Percentiles rank a stretch among this genome's conserved stretches.
These are phyloP conservation scores for Butastur rufipennis DNA, from an alignment of 2,113 vertebrate genomes.

Conservation along the genomic window DNA sequence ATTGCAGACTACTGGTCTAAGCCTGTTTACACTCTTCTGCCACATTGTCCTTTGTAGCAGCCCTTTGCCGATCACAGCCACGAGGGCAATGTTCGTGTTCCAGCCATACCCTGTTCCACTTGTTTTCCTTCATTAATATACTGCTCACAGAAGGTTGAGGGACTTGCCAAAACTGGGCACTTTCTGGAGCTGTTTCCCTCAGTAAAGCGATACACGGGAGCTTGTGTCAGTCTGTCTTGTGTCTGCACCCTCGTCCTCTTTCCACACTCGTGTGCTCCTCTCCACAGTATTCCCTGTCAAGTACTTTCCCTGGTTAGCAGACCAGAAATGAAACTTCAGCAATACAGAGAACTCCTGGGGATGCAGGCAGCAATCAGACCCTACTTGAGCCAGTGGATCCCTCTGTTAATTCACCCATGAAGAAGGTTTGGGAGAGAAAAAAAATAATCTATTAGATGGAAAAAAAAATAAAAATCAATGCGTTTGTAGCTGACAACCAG, in stretches of 20 bases:
- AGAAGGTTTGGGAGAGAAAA: not conserved
- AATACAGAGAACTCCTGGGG: not conserved
- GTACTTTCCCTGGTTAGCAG: not conserved
- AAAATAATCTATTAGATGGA: not conserved
- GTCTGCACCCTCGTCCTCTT: not conserved
- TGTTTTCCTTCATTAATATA: not conserved
- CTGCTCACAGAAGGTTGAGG: not conserved
- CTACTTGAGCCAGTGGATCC: not conserved
- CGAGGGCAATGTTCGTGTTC: rapidly evolving
- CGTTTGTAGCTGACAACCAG: not conserved
- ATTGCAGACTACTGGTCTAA: not conserved
- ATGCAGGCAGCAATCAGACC: not conserved
- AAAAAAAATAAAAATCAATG: not conserved
- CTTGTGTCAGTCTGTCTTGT: not conserved
- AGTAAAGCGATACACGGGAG: not conserved
- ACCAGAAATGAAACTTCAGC: not conserved
- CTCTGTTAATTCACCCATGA: not conserved
- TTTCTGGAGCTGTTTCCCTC: not conserved
- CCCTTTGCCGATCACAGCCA: not conserved
- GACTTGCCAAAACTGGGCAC: not conserved
- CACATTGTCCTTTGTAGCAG: rapidly evolving
- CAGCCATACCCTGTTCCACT: not conserved
- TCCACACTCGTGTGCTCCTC: not conserved
- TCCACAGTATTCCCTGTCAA: not conserved
- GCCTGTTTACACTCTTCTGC: not conserved